Conservation (phyloP, 2,888 invertebrate species). For the Sarcophaga variegata region DNA sequence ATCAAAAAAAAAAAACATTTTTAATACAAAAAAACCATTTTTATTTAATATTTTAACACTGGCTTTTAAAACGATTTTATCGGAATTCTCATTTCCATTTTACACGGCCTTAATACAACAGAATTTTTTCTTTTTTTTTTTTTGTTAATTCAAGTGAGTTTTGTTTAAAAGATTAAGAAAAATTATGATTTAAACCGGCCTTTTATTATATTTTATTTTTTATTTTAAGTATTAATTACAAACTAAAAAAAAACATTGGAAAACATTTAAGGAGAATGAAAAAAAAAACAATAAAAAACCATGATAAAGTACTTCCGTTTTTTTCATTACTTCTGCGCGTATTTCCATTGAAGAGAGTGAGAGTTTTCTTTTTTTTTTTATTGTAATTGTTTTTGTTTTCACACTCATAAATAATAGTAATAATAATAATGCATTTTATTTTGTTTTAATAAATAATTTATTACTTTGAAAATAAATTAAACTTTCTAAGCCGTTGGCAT, state of each 20-base stretch:
- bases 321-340: background rate
- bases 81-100: background rate
- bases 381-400: background rate
- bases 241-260: slow-evolving; percentile 34
- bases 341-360: slow-evolving; percentile 47
- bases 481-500: slow-evolving; percentile 39
- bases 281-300: slow-evolving; percentile 14
- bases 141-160: slow-evolving; percentile 18
- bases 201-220: slow-evolving; percentile 32
- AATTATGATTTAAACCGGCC: slow-evolving; percentile 41
- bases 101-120: background rate
- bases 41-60: too few relatives aligned
- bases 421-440: background rate
- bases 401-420: background rate
- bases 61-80: background rate
- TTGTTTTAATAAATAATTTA: slow-evolving; percentile 8
- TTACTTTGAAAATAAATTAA: slow-evolving; percentile 28
- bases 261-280: slow-evolving; percentile 17
- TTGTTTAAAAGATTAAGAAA: slow-evolving; percentile 27
- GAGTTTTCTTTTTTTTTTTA: background rate
- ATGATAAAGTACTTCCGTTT: slow-evolving; percentile 64
- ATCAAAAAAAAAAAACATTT: background rate
- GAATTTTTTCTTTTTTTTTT: slow-evolving; percentile 25
- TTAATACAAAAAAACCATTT: too few relatives aligned
- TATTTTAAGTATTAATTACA: slow-evolving; percentile 56